Evolutionary conservation across 2,797 vertebrate genomes (phyloP), one percentile per base, ranked within the genome.

Genomic region (Falco cherrug): DNA sequence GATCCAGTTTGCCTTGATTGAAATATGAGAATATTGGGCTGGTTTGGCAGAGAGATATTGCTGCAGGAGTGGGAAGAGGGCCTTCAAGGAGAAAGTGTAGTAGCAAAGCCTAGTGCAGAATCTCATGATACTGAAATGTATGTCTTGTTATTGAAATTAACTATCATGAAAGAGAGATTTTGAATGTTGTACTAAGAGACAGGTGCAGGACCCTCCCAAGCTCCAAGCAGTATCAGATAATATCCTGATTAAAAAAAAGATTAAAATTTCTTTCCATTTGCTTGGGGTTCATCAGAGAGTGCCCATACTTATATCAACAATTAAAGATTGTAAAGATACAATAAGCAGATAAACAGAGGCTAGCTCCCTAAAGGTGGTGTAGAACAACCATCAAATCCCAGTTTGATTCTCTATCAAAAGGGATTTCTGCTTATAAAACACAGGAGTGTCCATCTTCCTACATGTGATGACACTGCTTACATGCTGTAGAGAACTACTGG

Each of bases 1-100:
- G 74, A 93, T 95, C 78, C 80, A 61, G 80, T 94, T 96, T 92
- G 56, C 64, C 47, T 76, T 53, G 70, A 29, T 91, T 91, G 87
- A 90, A 94, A 87, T 39, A 73, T 18, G 41, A 91, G 86, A 95
- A 82, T 21, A 33, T n/a, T 31, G n/a, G 83, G 18, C 64, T 88
- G 54, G 50, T 70, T 94, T 95, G 90, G 73, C 88, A 90, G 70
- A 67, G 50, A 79, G 65, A 31, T 54, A 22, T 9, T 84, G 74
- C 69, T 41, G 67, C 56, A 91, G 61, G 83, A 68, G 29, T 76
- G 77, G 74, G 53, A 74, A 95, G 60, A 90, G 35, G 10, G 63
- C 56, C 67, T 79, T 91, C 77, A 79, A 84, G 41, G 41, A 81
- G 35, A 59, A 93, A 78, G 20, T 21, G 28, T 74, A 25, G 54